phyloP scores from a whole-genome alignment of 2,888 invertebrate genomes.

The Lissonota sp. region DNA sequence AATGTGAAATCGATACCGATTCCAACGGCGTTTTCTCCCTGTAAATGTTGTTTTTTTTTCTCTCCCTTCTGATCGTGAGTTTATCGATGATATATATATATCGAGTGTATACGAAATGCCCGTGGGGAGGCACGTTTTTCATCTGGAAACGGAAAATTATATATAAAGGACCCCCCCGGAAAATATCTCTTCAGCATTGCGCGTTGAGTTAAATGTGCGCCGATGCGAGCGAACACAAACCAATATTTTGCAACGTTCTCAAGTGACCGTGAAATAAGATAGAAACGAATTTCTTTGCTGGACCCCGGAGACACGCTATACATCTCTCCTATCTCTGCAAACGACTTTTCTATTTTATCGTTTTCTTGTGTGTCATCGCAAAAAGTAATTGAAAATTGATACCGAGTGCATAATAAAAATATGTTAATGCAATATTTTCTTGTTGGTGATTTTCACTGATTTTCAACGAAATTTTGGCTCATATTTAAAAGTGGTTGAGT shows the following conservation, averaged over 20 bases:
- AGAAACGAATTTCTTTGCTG: conserved; percentile 21
- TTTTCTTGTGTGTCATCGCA: not conserved
- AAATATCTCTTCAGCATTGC: not conserved
- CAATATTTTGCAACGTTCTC: conserved; percentile 60
- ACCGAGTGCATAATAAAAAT: not conserved
- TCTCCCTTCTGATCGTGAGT: not conserved
- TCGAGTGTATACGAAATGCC: conserved; percentile 25
- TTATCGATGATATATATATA: not conserved
- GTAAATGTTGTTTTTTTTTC: conserved; percentile 49
- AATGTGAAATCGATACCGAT: conserved; percentile 63
- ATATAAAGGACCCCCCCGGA: conserved; percentile 22
- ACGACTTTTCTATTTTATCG: conserved; percentile 23
- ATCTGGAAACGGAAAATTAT: conserved; percentile 59
- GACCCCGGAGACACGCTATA: not conserved
- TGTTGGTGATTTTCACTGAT: not conserved
- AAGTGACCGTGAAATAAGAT: conserved; percentile 65
- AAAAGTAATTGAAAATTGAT: conserved; percentile 16
- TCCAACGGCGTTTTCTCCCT: not conserved
- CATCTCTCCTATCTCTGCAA: conserved; percentile 30
- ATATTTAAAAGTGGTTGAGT: not conserved
- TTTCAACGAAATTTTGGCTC: not conserved
- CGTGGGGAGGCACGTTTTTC: conserved; percentile 39
- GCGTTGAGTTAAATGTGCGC: conserved; percentile 55
- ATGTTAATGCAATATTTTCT: not conserved
- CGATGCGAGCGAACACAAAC: conserved; percentile 38